Evolutionary conservation across 2,113 vertebrate genomes (phyloP).

Genomic region (Cariama cristata): DNA sequence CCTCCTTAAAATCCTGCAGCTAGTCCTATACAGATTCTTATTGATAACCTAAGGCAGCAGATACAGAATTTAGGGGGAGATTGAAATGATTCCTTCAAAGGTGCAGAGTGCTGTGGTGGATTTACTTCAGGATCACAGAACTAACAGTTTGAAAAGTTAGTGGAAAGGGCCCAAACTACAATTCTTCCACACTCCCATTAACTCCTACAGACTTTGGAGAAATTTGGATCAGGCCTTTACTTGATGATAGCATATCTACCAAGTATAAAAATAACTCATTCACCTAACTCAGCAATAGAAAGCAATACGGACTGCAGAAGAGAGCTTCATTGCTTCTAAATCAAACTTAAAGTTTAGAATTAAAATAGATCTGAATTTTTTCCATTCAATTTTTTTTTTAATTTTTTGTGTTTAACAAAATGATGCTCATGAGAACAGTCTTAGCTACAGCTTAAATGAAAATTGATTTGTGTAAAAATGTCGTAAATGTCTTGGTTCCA

Average conservation of each 20-base stretch:
- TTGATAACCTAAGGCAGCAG: background rate
- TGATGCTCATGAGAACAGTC: background rate
- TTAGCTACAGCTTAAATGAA: background rate
- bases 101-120: background rate
- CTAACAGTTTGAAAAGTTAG: background rate
- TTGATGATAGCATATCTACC: background rate
- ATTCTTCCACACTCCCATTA: background rate
- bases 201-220: background rate
- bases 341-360: background rate
- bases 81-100: background rate
- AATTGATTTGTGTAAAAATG: background rate
- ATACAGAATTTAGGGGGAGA: background rate
- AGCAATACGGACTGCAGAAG: background rate
- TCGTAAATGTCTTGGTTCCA: constrained; percentile 24
- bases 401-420: background rate
- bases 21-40: background rate
- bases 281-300: background rate
- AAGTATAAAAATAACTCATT: background rate
- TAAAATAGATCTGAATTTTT: background rate
- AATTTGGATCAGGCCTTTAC: background rate
- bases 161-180: background rate
- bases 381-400: background rate
- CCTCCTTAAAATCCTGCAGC: background rate
- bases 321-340: background rate
- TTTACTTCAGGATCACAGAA: background rate